Evolutionary conservation across 1,140 invertebrate species (phyloP), one percentile per base, ranked within the genome.

Genomic region (Centruroides sculpturatus): DNA sequence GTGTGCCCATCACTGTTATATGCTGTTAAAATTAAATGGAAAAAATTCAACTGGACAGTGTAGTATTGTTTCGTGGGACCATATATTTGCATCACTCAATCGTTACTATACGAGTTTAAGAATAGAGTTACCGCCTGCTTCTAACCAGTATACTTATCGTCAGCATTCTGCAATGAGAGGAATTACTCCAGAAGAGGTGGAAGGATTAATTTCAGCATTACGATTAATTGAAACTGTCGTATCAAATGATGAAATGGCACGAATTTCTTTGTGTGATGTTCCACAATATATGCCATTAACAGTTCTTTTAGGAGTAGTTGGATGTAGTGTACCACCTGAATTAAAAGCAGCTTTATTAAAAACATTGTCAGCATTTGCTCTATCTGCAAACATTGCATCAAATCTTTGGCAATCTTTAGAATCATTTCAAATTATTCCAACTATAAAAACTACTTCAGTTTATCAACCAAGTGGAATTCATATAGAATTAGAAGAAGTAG

Each of bases 321-420:
- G 83, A 59, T 95, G 92, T 71, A 84, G 86, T 54, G 83, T 95
- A 62, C 87, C 91, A 1, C 81, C 92, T 36, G 74, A 79, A 1
- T 74, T 97, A 3, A 97, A 97, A 77, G 85, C 87, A 2, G 83
- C 89, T 66, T 74, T 96, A 35, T 75, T 92, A 0, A 70, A 77
- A 48, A 85, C 87, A 1, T 74, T 96, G 34, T 83, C 86, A 1
- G 82, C 87, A 1, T 76, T 96, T 54, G 83, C 85, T 9, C 81
- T 80, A 68, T 83, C 84, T 0, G 79, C 83, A 34, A 82, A 84
- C 62, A 86, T 89, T 7, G 78, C 81, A 4, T 83, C 80, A 41
- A 80, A 91, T 48, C 66, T 74, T 3, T 96, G 92, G 92, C 85
- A 87, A 63, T 84, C 82, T 59, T 74, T 96, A 48, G 91, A 95